A percentile compares a stretch with the other conserved stretches of the same genome.
These are phyloP conservation scores for Tyto alba DNA, from an alignment of 2,113 vertebrate species.

Conservation along the genomic window DNA sequence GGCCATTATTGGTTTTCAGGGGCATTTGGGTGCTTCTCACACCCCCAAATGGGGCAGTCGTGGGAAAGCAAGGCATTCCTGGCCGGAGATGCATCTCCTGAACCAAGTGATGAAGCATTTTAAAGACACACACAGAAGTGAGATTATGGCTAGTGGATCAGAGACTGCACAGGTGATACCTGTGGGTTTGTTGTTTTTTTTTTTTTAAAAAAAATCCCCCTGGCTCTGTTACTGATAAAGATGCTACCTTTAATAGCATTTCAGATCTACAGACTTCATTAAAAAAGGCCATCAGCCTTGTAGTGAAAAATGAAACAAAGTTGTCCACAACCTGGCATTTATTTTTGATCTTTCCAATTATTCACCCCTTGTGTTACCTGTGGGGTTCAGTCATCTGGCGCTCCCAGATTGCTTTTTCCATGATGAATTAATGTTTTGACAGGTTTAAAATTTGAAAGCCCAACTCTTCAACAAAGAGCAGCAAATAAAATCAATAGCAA, in stretches of 20 bases:
- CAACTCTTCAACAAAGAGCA: neutral
- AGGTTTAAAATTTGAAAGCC: neutral
- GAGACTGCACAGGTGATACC: neutral
- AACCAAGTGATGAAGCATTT: rapidly evolving
- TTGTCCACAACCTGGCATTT: neutral
- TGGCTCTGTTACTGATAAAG: neutral
- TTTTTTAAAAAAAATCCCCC: too few species aligned
- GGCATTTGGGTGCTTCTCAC: neutral
- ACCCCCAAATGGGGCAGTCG: rapidly evolving
- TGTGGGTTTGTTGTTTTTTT: too few species aligned
- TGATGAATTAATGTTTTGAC: neutral
- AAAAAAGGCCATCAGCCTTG: neutral
- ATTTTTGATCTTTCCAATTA: neutral
- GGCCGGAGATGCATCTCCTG: neutral
- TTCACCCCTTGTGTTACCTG: neutral
- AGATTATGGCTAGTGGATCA: neutral
- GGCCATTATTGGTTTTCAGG: too few species aligned
- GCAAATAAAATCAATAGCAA: neutral
- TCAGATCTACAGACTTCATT: neutral
- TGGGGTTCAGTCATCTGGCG: neutral
- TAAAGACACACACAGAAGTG: neutral
- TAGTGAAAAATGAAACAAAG: neutral
- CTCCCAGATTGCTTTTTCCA: neutral
- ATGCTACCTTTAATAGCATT: neutral
- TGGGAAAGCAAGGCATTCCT: neutral